phyloP scores from a whole-genome alignment of 92 coral and sea anemone genomes.

The Palythoa caribaeorum region DNA sequence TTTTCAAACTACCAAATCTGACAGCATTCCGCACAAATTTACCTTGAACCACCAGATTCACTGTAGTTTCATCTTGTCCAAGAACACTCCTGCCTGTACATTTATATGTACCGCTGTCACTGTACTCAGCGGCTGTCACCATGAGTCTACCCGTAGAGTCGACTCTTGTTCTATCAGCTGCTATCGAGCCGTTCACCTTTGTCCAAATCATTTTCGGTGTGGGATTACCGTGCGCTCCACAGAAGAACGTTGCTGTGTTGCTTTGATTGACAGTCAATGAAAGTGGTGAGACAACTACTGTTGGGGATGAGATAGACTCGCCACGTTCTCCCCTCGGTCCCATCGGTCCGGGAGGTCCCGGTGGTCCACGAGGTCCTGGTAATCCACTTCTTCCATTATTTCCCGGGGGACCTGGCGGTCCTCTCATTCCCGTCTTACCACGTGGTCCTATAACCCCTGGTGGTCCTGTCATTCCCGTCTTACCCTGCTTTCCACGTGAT shows the following conservation, averaged over 20 bases:
- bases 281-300: not conserved
- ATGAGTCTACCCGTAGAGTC: not conserved
- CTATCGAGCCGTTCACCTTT: not conserved
- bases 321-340: slow-evolving; percentile 14
- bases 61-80: not conserved
- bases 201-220: slow-evolving; percentile 8
- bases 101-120: slow-evolving; percentile 8
- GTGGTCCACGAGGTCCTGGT: too few species aligned
- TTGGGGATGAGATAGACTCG: slow-evolving; percentile 8
- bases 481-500: not conserved
- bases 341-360: not conserved
- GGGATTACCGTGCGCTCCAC: not conserved
- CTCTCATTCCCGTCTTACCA: not conserved
- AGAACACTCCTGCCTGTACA: slow-evolving; percentile 4
- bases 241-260: not conserved
- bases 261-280: slow-evolving; percentile 9
- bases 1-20: too few species aligned
- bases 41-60: not conserved
- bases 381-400: too few species aligned
- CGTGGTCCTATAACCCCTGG: not conserved
- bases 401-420: slow-evolving; percentile 6
- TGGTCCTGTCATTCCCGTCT: not conserved
- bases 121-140: not conserved
- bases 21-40: not conserved
- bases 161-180: not conserved